Conservation (phyloP, 1,140 invertebrate species). For the Ptiloglossa arizonensis region DNA sequence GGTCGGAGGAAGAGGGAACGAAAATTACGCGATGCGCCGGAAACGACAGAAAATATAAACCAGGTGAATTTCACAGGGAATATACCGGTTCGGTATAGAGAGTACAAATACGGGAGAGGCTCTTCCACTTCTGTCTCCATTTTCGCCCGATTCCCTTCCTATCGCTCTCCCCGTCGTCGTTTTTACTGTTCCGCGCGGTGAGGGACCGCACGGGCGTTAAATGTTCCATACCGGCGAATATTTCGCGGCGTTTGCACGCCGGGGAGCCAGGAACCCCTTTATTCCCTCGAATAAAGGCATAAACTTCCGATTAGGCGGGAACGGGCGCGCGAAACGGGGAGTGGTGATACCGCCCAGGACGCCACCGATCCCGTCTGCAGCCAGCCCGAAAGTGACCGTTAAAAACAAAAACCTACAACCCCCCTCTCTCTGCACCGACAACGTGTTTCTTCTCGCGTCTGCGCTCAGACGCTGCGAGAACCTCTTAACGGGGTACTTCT, state of each 20-base stretch:
- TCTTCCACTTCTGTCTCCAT: slow-evolving; percentile 43
- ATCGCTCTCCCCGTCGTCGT: slow-evolving; percentile 36
- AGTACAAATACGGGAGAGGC: slow-evolving; percentile 56
- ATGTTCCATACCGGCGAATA: slow-evolving; percentile 65
- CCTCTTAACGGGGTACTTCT: too few species aligned
- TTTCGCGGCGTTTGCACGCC: slow-evolving; percentile 44
- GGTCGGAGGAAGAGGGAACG: slow-evolving; percentile 6
- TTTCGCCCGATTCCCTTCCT: slow-evolving; percentile 5
- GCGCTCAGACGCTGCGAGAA: neutral
- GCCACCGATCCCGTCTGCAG: neutral
- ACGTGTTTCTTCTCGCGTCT: neutral
- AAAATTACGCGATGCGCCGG: slow-evolving; percentile 66
- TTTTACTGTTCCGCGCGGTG: slow-evolving; percentile 50
- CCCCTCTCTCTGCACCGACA: too few species aligned
- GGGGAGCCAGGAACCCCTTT: slow-evolving; percentile 44
- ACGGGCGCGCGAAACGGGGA: neutral
- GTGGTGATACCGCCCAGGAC: slow-evolving; percentile 2
- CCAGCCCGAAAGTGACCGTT: slow-evolving; percentile 34
- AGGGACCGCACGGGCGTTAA: slow-evolving; percentile 57
- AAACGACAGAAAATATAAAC: slow-evolving; percentile 68
- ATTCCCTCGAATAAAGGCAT: slow-evolving; percentile 49
- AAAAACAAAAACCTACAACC: slow-evolving; percentile 43
- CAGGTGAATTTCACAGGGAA: slow-evolving; percentile 66
- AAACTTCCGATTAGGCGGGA: slow-evolving; percentile 62
- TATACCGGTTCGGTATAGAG: slow-evolving; percentile 52